These are phyloP conservation scores for Orthosia gracilis DNA, from an alignment of 2,888 invertebrate genomes.

Conservation along the genomic window DNA sequence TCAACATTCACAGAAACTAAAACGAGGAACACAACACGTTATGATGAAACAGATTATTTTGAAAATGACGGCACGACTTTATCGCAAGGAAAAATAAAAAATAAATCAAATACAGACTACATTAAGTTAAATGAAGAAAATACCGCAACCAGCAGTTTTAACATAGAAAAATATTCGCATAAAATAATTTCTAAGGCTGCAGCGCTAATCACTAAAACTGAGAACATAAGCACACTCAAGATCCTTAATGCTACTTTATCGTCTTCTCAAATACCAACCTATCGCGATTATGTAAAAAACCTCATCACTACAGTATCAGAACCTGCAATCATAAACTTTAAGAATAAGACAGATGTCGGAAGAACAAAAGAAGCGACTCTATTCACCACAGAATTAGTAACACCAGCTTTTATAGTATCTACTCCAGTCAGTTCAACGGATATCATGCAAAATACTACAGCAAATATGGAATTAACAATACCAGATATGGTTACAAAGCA, in stretches of 20 bases:
- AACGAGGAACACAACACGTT: not conserved
- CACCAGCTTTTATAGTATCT: not conserved
- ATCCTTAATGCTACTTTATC: not conserved
- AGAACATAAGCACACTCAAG: not conserved
- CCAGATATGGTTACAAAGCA: not conserved
- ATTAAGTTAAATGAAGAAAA: not conserved
- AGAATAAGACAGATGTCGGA: not conserved
- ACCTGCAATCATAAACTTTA: not conserved
- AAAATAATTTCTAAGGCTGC: not conserved
- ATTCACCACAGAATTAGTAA: not conserved
- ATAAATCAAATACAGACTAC: not conserved
- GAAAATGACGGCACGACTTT: not conserved
- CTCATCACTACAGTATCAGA: not conserved
- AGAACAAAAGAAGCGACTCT: not conserved
- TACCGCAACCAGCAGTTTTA: not conserved
- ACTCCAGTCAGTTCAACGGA: not conserved
- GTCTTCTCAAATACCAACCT: not conserved
- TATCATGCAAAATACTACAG: slow-evolving; percentile 3
- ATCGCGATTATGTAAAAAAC: not conserved
- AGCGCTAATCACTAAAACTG: not conserved
- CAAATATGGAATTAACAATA: not conserved
- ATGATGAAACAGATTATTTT: not conserved
- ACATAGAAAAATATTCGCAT: not conserved
- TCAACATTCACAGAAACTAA: not conserved
- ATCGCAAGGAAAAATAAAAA: not conserved